phyloP scores from a whole-genome alignment of 2,113 vertebrate species.

The Mormyrus iriodes region DNA sequence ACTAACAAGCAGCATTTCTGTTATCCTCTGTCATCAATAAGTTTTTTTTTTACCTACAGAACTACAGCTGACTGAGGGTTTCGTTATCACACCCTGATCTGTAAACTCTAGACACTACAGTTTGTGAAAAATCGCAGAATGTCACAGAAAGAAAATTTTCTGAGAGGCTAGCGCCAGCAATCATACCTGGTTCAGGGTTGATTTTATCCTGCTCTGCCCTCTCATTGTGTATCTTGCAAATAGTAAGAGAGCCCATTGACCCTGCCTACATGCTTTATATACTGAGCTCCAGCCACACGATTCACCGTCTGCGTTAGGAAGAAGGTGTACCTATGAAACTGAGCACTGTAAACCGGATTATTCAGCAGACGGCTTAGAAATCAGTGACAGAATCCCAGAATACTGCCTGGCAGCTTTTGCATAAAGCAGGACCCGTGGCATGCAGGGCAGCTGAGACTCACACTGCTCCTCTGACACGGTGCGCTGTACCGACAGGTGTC shows the following conservation, averaged over 20 bases:
- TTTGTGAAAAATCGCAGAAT: not conserved
- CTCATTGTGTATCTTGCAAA: not conserved
- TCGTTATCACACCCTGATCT: not conserved
- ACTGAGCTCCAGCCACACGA: not conserved
- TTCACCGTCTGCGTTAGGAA: not conserved
- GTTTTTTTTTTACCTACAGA: no score
- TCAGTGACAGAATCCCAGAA: not conserved
- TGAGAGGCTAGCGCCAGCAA: not conserved
- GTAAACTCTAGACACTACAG: not conserved
- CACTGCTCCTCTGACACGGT: slow-evolving; percentile 62
- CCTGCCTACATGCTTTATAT: not conserved
- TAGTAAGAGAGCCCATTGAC: not conserved
- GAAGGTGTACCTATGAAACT: not conserved
- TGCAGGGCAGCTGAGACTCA: slow-evolving; percentile 37
- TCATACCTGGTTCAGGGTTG: not conserved
- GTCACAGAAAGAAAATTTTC: not conserved
- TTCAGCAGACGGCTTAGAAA: not conserved
- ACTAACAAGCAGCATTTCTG: no score
- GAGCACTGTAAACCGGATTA: not conserved
- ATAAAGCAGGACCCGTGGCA: not conserved
- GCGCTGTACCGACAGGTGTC: slow-evolving; percentile 42
- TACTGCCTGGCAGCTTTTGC: not conserved
- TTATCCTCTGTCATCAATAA: no score
- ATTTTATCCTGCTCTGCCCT: not conserved
- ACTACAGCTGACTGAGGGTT: no score